Conservation (phyloP, 2,888 invertebrate genomes). For the Lepidocyrtoides sp. region DNA sequence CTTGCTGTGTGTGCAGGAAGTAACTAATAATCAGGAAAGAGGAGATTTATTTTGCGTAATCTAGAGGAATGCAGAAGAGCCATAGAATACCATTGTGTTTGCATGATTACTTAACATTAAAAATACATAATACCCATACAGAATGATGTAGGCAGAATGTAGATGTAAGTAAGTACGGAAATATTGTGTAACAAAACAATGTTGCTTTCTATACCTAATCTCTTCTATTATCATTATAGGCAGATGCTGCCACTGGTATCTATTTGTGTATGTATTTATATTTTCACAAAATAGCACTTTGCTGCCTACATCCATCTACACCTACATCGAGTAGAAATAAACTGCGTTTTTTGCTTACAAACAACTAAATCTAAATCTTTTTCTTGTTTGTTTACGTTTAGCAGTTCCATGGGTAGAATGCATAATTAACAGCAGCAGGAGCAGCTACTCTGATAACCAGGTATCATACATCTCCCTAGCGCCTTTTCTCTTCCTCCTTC, state of each 20-base stretch:
- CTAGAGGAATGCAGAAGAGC: background rate
- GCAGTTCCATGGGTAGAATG: conserved; percentile 42
- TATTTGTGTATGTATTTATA: too few relatives aligned
- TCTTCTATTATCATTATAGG: too few relatives aligned
- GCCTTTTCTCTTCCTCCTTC: conserved; percentile 29
- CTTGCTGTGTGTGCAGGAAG: background rate
- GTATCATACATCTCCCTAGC: background rate
- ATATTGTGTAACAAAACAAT: too few relatives aligned
- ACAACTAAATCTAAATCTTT: conserved; percentile 1
- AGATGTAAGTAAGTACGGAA: too few relatives aligned
- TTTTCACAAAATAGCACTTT: background rate
- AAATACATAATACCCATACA: conserved; percentile 37
- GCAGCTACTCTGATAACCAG: conserved; percentile 11
- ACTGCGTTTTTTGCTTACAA: background rate
- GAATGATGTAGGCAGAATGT: too few relatives aligned
- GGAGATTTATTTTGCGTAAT: conserved; percentile 50
- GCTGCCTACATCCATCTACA: background rate
- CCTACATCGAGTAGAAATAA: background rate
- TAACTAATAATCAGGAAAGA: conserved; percentile 50
- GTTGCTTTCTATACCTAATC: background rate
- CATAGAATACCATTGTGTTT: background rate
- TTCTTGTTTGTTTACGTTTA: conserved; percentile 59
- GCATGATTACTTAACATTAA: conserved; percentile 68
- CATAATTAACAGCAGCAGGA: conserved; percentile 75
- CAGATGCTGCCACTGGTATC: too few relatives aligned